Base-by-base conservation (phyloP, 2,797 vertebrate genomes). In the Scarus forsteni region DNA sequence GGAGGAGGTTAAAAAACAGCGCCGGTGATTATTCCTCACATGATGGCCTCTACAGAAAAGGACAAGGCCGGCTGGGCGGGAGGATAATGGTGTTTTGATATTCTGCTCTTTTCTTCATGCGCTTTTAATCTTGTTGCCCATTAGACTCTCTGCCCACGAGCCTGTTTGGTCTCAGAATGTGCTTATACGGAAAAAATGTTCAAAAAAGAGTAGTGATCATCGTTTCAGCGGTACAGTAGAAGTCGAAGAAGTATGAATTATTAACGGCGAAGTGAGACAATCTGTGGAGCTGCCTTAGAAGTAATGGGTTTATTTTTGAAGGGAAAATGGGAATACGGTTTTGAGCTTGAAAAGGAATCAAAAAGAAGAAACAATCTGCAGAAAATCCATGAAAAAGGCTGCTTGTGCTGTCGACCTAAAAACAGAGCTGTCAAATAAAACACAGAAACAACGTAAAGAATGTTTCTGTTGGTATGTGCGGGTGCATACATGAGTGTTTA, bases 51-150 rank as follows among this genome's bases (percentile, higher is more conserved):
- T 56, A 34, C 35, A 76, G 51, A 27, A 56, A 56, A 72, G 44
- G 38, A 51, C 46, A 39, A 70, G 50, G 72, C 49, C 3, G 2
- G 6, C 48, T 51, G 51, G 64, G 44, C 39, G 0, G 49, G 44
- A 54, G 45, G 40, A 70, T 70, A 73, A 75, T 82, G 36, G n/a
- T 38, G 38, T 77, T 79, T 70, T 59, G 8, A 75, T 70, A 71
- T 52, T 46, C 12, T 18, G n/a, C 54, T 36, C 7, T 50, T 56
- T 70, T 66, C 53, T 67, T 74, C 46, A 54, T 60, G 67, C n/a
- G 58, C 27, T 66, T 80, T 54, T 57, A 61, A 61, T 76, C 19
- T 55, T 49, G 74, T 58, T 63, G 46, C 40, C 60, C 40, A 66
- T 70, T 61, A 64, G n/a, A 58, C 2, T 18, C 18, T 61, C 8